Evolutionary conservation across 2,888 invertebrate genomes (phyloP).

Genomic region (Hemistola chrysoprasaria): DNA sequence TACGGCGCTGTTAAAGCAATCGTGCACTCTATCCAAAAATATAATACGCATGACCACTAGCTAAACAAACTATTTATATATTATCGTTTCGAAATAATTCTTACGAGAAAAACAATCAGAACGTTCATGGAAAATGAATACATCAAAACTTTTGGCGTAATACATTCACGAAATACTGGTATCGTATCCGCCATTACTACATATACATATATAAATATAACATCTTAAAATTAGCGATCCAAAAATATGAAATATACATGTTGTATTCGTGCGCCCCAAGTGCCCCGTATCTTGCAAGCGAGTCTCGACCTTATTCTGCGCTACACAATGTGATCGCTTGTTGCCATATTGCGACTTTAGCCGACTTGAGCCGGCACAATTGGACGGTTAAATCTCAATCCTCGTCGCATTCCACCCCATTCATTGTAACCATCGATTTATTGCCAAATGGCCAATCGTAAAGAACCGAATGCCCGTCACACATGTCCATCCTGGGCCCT

Average conservation of each 20-base stretch:
- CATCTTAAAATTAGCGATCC: constrained; percentile 83
- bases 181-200: constrained; percentile 78
- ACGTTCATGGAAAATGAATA: constrained; percentile 76
- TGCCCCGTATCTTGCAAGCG: constrained; percentile 56
- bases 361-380: constrained; percentile 74
- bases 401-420: constrained; percentile 53
- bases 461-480: constrained; percentile 27
- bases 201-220: constrained; percentile 82
- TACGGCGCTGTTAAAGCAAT: constrained; percentile 68
- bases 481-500: constrained; percentile 57
- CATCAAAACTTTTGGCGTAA: constrained; percentile 81
- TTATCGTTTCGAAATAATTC: constrained; percentile 26
- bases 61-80: constrained; percentile 71
- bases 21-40: constrained; percentile 79
- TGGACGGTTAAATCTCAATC: constrained; percentile 78
- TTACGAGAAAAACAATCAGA: constrained; percentile 53
- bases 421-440: constrained; percentile 14
- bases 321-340: constrained; percentile 46
- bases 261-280: constrained; percentile 75
- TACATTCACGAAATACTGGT: constrained; percentile 78
- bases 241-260: constrained; percentile 82
- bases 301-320: constrained; percentile 41
- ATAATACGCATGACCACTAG: constrained; percentile 77
- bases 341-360: constrained; percentile 57
- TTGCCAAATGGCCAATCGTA: constrained; percentile 7